phyloP scores from a whole-genome alignment of 2,888 invertebrate species.

The Gastracanthus pulcherrimus region DNA sequence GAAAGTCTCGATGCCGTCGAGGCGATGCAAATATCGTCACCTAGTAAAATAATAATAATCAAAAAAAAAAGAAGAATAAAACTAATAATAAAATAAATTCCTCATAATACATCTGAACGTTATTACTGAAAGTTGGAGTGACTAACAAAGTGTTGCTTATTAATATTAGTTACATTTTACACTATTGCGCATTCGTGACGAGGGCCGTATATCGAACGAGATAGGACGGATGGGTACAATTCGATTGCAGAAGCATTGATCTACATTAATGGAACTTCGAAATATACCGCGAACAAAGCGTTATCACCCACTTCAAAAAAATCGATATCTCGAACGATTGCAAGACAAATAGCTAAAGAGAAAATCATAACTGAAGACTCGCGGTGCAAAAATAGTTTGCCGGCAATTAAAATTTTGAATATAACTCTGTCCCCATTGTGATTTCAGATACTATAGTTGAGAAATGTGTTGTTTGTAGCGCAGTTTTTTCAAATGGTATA shows the following conservation, averaged over 20 bases:
- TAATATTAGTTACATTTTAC: constrained; percentile 42
- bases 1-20: constrained; percentile 31
- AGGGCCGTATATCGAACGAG: constrained; percentile 7
- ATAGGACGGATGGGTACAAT: constrained; percentile 7
- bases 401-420: no score
- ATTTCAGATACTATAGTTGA: background rate
- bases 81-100: constrained; percentile 4
- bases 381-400: no score
- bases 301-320: background rate
- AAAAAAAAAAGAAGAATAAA: constrained; percentile 31
- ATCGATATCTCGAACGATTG: constrained; percentile 3
- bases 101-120: constrained; percentile 32
- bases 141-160: constrained; percentile 53
- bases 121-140: constrained; percentile 45
- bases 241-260: background rate
- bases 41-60: constrained; percentile 28
- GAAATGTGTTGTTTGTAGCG: no score
- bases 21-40: no score
- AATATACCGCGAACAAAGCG: no score
- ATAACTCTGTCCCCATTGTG: background rate
- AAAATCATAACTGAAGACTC: no score
- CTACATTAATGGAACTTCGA: no score
- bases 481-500: no score
- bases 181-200: constrained; percentile 4
- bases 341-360: background rate